phyloP scores from a whole-genome alignment of 2,888 invertebrate genomes.

The Tenthredo amoena region DNA sequence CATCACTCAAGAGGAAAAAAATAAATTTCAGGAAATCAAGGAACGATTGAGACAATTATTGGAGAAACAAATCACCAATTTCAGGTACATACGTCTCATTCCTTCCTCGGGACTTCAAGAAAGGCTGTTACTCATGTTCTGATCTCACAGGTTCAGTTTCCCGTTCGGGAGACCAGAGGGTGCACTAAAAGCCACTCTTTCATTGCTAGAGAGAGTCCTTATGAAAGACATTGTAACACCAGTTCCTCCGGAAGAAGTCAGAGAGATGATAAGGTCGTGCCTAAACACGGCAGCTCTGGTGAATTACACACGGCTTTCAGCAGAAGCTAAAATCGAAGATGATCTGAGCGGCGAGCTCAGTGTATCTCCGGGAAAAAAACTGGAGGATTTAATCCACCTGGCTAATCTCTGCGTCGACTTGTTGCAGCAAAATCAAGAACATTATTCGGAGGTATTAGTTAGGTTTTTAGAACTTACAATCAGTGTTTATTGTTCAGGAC shows the following conservation, averaged over 20 bases:
- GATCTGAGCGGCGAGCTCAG: conserved; percentile 85
- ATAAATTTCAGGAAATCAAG: conserved; percentile 98
- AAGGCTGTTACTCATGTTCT: background rate
- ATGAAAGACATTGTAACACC: conserved; percentile 99
- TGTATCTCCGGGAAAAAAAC: conserved; percentile 92
- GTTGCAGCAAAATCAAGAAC: conserved; percentile 99
- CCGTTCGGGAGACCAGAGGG: conserved; percentile 99
- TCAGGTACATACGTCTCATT: conserved; percentile 83
- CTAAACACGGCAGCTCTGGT: conserved; percentile 98
- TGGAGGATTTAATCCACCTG: conserved; percentile 97
- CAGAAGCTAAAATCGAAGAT: conserved; percentile 99
- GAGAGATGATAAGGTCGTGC: conserved; percentile 97
- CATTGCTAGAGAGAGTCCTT: conserved; percentile 96
- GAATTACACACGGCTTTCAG: conserved; percentile 97
- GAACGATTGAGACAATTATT: conserved; percentile 94
- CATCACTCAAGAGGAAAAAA: conserved; percentile 98
- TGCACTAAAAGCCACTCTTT: conserved; percentile 97
- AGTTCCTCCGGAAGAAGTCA: conserved; percentile 96
- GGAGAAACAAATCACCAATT: conserved; percentile 99
- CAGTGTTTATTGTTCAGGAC: conserved; percentile 61
- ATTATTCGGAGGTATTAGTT: conserved; percentile 97
- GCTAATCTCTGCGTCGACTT: conserved; percentile 99
- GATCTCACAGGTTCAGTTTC: conserved; percentile 90
- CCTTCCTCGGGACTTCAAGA: background rate
- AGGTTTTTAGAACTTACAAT: conserved; percentile 75